A percentile compares a stretch with the other conserved stretches of the same genome.
These are phyloP conservation scores for Nycticebus coucang DNA, from an alignment of 2,113 vertebrate species.

Conservation along the genomic window DNA sequence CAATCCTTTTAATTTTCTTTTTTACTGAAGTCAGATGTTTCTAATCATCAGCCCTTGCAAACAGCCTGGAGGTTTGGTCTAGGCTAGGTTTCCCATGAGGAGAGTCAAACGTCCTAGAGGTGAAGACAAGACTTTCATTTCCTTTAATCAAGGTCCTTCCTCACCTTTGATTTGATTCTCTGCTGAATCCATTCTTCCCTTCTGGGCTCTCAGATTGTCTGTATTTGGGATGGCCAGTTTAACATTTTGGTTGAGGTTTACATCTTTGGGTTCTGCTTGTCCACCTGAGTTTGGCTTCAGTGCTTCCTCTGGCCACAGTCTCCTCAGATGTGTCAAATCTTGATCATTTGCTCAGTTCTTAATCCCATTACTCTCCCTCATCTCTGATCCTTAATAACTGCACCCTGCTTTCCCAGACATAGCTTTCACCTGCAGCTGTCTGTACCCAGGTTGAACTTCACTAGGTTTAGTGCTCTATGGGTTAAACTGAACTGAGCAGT, in stretches of 20 bases:
- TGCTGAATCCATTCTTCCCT: neutral
- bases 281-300: neutral
- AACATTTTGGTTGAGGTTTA: neutral
- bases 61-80: neutral
- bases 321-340: neutral
- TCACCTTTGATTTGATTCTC: constrained; percentile 50
- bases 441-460: neutral
- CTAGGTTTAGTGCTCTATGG: neutral
- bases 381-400: neutral
- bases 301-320: neutral
- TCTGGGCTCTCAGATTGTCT: neutral
- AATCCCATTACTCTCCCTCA: neutral
- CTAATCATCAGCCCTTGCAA: constrained; percentile 18
- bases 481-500: neutral
- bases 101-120: neutral
- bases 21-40: neutral
- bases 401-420: neutral
- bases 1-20: constrained; percentile 22
- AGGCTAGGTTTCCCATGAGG: neutral
- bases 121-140: constrained; percentile 54
- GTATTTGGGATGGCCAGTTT: neutral
- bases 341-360: constrained; percentile 28
- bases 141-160: constrained; percentile 39
- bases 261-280: neutral
- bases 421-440: neutral